Conservation (phyloP, 2,888 invertebrate species). For the Sarcophaga variegata region DNA sequence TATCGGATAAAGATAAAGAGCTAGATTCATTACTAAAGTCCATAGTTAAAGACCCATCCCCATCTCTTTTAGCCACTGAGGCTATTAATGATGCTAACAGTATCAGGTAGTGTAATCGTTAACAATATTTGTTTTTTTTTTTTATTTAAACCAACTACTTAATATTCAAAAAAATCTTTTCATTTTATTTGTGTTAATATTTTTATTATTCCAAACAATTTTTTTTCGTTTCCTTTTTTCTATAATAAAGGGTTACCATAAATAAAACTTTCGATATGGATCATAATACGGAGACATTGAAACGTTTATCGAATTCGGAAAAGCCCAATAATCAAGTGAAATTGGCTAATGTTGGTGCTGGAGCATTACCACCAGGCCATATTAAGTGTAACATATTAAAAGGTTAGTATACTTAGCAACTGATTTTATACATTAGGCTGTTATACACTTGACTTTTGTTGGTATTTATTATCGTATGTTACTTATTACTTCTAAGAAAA, state of each 20-base stretch:
- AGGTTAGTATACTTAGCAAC: conserved; percentile 83
- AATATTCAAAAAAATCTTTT: background rate
- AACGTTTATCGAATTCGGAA: conserved; percentile 85
- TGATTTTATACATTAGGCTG: conserved; percentile 57
- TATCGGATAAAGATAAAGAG: conserved; percentile 84
- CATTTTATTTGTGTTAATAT: conserved; percentile 30
- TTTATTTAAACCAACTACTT: background rate
- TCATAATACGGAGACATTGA: conserved; percentile 86
- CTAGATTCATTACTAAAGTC: conserved; percentile 90
- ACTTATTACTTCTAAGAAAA: too few relatives aligned
- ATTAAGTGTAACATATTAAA: conserved; percentile 97
- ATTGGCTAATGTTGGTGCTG: conserved; percentile 85
- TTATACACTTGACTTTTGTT: background rate
- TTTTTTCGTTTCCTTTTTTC: conserved; percentile 13
- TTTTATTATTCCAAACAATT: background rate
- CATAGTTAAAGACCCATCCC: conserved; percentile 86
- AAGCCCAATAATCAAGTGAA: conserved; percentile 88
- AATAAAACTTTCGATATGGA: conserved; percentile 82
- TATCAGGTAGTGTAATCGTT: conserved; percentile 80
- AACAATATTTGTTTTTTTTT: background rate
- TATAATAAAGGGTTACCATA: conserved; percentile 80
- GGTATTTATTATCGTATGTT: too few relatives aligned
- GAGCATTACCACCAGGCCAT: conserved; percentile 90
- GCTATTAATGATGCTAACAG: conserved; percentile 84
- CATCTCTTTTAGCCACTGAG: conserved; percentile 84